A percentile compares a stretch with the other conserved stretches of the same genome.
phyloP scores from a whole-genome alignment of 2,888 invertebrate species.

The Sarcophaga subvicina region DNA sequence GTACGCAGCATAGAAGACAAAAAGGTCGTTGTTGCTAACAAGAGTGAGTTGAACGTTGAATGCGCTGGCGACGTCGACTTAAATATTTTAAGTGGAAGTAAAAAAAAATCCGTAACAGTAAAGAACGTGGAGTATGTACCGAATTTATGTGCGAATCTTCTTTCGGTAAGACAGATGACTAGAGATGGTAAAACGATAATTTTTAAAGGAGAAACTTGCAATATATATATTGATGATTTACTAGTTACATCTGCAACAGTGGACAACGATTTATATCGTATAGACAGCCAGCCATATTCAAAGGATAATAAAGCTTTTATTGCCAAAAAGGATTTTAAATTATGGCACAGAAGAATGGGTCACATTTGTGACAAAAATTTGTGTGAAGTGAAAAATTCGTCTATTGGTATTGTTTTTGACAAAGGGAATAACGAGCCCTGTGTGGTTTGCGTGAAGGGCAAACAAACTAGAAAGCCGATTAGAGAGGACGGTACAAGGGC shows the following conservation, averaged over 20 bases:
- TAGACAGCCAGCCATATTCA: too few species aligned
- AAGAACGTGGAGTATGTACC: conserved; percentile 55
- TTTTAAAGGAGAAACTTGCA: conserved; percentile 61
- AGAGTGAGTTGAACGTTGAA: too few species aligned
- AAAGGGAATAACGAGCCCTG: conserved; percentile 16
- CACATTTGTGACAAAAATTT: conserved; percentile 65
- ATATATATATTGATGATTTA: too few species aligned
- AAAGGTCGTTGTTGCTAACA: too few species aligned
- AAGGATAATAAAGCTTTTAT: conserved; percentile 13
- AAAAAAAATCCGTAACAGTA: conserved; percentile 27
- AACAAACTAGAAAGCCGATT: too few species aligned
- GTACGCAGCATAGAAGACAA: too few species aligned
- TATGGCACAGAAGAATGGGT: conserved; percentile 72
- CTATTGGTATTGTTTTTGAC: conserved; percentile 12
- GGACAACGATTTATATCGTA: conserved; percentile 56
- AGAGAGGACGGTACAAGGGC: too few species aligned
- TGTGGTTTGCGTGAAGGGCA: background rate
- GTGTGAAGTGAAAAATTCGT: conserved; percentile 17
- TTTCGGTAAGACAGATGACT: conserved; percentile 54
- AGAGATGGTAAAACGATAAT: conserved; percentile 64
- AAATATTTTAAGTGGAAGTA: conserved; percentile 1
- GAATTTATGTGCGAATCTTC: too few species aligned
- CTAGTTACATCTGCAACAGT: conserved; percentile 56
- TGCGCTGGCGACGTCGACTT: conserved; percentile 27
- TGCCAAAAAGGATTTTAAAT: conserved; percentile 30